phyloP scores from a whole-genome alignment of 2,797 vertebrate species.

The Pipistrellus kuhlii region DNA sequence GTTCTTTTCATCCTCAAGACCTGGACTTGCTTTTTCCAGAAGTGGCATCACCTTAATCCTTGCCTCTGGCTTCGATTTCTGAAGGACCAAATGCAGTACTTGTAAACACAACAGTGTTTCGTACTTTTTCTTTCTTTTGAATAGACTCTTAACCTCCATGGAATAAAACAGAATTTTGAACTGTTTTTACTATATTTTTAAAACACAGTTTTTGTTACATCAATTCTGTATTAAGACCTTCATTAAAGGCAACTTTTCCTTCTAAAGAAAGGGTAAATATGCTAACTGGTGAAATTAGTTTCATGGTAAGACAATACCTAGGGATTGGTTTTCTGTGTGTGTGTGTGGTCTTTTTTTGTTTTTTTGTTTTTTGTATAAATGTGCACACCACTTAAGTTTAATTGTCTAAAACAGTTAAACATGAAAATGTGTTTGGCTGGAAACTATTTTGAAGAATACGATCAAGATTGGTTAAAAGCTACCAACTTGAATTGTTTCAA shows the following conservation, averaged over 20 bases:
- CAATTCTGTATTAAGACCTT: not conserved
- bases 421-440: not conserved
- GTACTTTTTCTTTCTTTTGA: not conserved
- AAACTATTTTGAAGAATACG: slow-evolving; percentile 51
- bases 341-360: not conserved
- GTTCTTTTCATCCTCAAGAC: not conserved
- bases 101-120: not conserved
- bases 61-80: not conserved
- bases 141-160: not conserved
- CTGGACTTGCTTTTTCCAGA: not conserved
- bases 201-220: not conserved
- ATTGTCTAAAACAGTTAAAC: not conserved
- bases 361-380: not conserved
- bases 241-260: not conserved
- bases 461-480: not conserved
- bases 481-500: slow-evolving; percentile 6
- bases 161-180: not conserved
- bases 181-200: not conserved
- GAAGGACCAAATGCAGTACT: not conserved
- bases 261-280: not conserved
- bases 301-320: not conserved
- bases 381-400: not conserved
- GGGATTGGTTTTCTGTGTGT: not conserved
- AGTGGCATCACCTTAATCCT: not conserved
- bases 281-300: not conserved